Conservation (phyloP, 2,888 invertebrate genomes). For the Drosophila buzzatii region DNA sequence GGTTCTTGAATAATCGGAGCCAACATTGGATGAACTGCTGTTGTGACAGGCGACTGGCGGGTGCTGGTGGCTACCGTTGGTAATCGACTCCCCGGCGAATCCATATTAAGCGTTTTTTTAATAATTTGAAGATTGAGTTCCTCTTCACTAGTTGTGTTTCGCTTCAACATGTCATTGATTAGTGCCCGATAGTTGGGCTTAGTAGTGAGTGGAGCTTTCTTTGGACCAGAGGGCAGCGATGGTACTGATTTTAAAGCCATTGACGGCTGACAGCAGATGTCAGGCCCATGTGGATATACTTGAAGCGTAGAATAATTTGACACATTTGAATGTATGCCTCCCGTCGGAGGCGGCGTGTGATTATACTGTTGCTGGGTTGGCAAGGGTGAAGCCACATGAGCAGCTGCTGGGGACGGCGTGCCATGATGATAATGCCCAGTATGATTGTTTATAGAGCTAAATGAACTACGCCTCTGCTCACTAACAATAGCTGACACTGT, state of each 20-base stretch:
- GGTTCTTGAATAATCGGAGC: conserved; percentile 20
- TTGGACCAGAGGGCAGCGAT: conserved; percentile 29
- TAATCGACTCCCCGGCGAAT: conserved; percentile 39
- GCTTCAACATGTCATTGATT: conserved; percentile 81
- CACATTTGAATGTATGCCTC: conserved; percentile 7
- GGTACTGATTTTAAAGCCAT: conserved; percentile 3
- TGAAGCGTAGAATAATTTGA: conserved; percentile 65
- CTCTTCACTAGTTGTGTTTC: conserved; percentile 83
- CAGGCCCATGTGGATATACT: conserved; percentile 69
- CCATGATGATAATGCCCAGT: conserved; percentile 62
- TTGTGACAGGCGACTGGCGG: conserved; percentile 9
- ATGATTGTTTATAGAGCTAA: conserved; percentile 27
- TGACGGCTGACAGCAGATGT: conserved; percentile 62
- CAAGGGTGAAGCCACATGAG: conserved; percentile 75
- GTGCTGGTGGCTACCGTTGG: background rate
- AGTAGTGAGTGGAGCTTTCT: conserved; percentile 55
- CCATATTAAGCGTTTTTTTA: conserved; percentile 83
- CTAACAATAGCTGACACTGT: conserved; percentile 22
- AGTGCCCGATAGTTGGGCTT: conserved; percentile 84
- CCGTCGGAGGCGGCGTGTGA: conserved; percentile 43
- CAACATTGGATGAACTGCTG: background rate
- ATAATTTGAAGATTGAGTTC: conserved; percentile 84
- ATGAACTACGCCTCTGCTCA: conserved; percentile 23
- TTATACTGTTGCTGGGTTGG: conserved; percentile 50
- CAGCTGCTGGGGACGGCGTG: conserved; percentile 73